Evolutionary conservation across 2,888 invertebrate species (phyloP).

Genomic region (Melanostoma scalare): DNA sequence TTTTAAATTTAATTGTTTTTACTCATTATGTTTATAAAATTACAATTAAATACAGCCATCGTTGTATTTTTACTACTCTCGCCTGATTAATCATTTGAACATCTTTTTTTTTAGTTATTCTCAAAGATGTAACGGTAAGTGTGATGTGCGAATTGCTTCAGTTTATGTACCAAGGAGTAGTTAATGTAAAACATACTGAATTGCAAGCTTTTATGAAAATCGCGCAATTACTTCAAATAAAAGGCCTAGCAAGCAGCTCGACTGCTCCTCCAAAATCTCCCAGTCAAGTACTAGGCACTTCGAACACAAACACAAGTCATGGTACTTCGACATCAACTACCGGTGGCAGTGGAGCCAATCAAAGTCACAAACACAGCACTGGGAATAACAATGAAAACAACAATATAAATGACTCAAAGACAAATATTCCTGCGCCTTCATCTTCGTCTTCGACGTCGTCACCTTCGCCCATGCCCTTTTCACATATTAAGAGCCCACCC

Average conservation of each 20-base stretch:
- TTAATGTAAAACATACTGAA: conserved; percentile 83
- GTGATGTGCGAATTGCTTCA: conserved; percentile 84
- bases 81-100: not conserved
- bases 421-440: conserved; percentile 71
- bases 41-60: no score
- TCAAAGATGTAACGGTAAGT: conserved; percentile 84
- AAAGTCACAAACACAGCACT: conserved; percentile 61
- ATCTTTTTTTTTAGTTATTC: conserved; percentile 80
- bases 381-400: conserved; percentile 56
- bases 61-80: no score
- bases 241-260: conserved; percentile 81
- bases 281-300: conserved; percentile 73
- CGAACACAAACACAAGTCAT: conserved; percentile 62
- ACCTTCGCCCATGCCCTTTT: conserved; percentile 65
- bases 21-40: no score
- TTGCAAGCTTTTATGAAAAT: conserved; percentile 82
- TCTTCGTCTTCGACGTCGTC: conserved; percentile 72
- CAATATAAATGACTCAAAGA: conserved; percentile 60
- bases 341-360: conserved; percentile 47
- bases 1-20: no score
- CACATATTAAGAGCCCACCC: conserved; percentile 61
- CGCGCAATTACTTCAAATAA: conserved; percentile 82
- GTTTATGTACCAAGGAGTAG: conserved; percentile 86
- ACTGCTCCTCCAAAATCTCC: conserved; percentile 78
- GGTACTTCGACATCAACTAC: conserved; percentile 51